These are phyloP conservation scores for Apoderus coryli DNA, from an alignment of 2,888 invertebrate species.

Conservation along the genomic window DNA sequence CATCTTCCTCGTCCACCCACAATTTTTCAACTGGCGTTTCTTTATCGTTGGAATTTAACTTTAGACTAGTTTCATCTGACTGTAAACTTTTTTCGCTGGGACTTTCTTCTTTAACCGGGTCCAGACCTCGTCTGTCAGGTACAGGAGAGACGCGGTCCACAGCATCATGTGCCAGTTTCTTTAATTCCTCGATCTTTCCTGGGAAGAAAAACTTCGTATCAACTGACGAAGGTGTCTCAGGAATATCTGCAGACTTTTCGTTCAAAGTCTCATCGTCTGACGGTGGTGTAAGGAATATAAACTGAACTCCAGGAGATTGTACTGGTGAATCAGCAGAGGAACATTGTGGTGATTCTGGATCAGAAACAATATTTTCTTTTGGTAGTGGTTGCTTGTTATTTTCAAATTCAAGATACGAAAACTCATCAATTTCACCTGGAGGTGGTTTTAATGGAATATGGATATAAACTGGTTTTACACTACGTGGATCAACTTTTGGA, in stretches of 20 bases:
- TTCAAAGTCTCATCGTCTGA: slow-evolving; percentile 32
- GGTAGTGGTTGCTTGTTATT: slow-evolving; percentile 11
- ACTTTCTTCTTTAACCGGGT: slow-evolving; percentile 20
- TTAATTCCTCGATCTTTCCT: slow-evolving; percentile 24
- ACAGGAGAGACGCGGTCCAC: slow-evolving; percentile 26
- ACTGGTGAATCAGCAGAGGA: slow-evolving; percentile 4
- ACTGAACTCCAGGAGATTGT: slow-evolving; percentile 23
- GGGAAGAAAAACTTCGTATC: slow-evolving; percentile 21
- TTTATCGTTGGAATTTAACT: slow-evolving; percentile 1
- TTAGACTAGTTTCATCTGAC: slow-evolving; percentile 10
- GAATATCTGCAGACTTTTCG: slow-evolving; percentile 24
- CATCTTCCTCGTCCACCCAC: slow-evolving; percentile 30
- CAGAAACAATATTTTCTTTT: background rate
- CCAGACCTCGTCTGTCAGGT: slow-evolving; percentile 16
- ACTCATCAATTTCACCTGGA: slow-evolving; percentile 29
- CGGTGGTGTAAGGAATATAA: slow-evolving; percentile 30
- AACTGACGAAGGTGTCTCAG: slow-evolving; percentile 21
- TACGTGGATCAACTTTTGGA: background rate
- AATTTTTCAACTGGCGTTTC: slow-evolving; percentile 19
- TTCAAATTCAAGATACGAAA: slow-evolving; percentile 27
- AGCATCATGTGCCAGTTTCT: slow-evolving; percentile 26
- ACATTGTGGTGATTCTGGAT: too few relatives aligned
- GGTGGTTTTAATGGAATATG: slow-evolving; percentile 32
- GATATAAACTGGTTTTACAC: slow-evolving; percentile 26
- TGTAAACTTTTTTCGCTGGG: slow-evolving; percentile 11